phyloP scores from a whole-genome alignment of 2,888 invertebrate genomes.

The Lasioglossum morio region DNA sequence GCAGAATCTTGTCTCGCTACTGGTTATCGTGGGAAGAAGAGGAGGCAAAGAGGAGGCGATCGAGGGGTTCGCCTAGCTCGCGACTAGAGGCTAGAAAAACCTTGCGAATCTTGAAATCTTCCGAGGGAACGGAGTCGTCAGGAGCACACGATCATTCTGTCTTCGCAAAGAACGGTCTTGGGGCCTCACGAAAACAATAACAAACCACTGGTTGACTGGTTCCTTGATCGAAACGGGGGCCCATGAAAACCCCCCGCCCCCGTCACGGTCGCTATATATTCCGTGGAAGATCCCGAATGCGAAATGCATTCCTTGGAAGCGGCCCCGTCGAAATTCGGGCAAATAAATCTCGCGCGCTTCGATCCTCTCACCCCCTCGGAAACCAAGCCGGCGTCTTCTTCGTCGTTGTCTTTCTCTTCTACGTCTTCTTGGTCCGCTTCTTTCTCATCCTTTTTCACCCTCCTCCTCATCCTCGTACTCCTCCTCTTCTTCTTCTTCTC shows the following conservation, averaged over 20 bases:
- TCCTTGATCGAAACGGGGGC: conserved; percentile 56
- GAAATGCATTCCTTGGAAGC: conserved; percentile 82
- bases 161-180: conserved; percentile 24
- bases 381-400: conserved; percentile 31
- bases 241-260: conserved; percentile 16
- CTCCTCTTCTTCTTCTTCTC: conserved; percentile 26
- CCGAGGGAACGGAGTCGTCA: neutral
- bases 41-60: conserved; percentile 26
- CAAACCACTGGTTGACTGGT: conserved; percentile 73
- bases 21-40: conserved; percentile 46
- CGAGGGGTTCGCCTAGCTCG: conserved; percentile 39
- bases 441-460: neutral
- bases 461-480: too few relatives aligned
- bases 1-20: conserved; percentile 33
- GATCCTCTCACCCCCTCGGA: conserved; percentile 57
- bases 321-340: conserved; percentile 81
- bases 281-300: conserved; percentile 82
- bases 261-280: conserved; percentile 70
- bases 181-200: conserved; percentile 75
- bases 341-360: conserved; percentile 81
- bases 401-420: conserved; percentile 38
- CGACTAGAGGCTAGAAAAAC: neutral
- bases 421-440: conserved; percentile 19
- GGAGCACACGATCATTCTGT: conserved; percentile 40
- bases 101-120: neutral